Conservation (phyloP, 2,888 invertebrate genomes). For the Drosophila pseudotalamancana region DNA sequence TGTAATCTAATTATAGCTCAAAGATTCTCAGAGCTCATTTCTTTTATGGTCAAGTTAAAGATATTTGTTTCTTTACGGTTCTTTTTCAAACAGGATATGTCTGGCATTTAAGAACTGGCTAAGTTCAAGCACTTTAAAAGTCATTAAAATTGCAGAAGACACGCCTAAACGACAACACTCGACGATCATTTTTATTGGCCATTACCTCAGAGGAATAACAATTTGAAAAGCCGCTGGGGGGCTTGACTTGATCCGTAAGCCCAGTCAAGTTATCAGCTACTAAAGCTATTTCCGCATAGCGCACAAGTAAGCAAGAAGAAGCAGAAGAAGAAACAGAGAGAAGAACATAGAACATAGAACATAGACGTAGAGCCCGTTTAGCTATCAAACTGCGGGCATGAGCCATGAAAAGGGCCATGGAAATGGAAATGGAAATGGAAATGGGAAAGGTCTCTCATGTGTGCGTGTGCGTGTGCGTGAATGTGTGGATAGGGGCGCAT, state of each 20-base stretch:
- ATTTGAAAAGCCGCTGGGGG: too few species aligned
- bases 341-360: neutral
- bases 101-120: neutral
- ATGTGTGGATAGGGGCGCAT: constrained; percentile 36
- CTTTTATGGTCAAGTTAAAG: neutral
- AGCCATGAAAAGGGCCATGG: constrained; percentile 28
- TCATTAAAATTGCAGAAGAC: constrained; percentile 53
- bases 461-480: neutral
- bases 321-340: neutral
- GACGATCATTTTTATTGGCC: constrained; percentile 51
- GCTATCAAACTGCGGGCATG: constrained; percentile 31
- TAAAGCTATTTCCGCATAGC: constrained; percentile 52
- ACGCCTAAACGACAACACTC: constrained; percentile 26
- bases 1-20: too few species aligned
- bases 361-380: constrained; percentile 4
- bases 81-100: constrained; percentile 33
- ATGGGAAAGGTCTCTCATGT: constrained; percentile 14
- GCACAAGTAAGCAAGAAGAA: neutral
- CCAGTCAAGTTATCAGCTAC: constrained; percentile 36
- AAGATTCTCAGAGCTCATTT: neutral
- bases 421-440: constrained; percentile 28
- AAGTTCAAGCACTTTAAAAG: constrained; percentile 25
- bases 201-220: constrained; percentile 54
- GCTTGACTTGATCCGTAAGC: constrained; percentile 7
- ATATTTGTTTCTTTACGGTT: neutral